phyloP scores from a whole-genome alignment of 37 sponge, comb jelly and placozoan species.

The Geodia barretti region DNA sequence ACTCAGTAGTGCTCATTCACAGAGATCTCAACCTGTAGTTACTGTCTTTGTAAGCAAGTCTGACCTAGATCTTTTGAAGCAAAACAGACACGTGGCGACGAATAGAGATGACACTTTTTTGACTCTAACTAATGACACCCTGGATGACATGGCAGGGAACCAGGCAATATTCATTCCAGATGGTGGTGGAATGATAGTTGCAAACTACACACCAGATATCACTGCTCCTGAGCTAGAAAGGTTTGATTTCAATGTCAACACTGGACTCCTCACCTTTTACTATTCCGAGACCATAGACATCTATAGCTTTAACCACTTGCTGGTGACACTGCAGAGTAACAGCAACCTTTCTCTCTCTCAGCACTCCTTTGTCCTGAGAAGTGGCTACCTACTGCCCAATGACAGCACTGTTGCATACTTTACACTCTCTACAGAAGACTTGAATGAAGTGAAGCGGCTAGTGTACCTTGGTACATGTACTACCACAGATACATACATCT shows the following conservation, averaged over 20 bases:
- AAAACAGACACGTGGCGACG: slow-evolving; percentile 63
- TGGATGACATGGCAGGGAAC: slow-evolving; percentile 74
- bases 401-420: slow-evolving; percentile 58
- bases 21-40: slow-evolving; percentile 30
- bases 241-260: slow-evolving; percentile 71
- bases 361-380: slow-evolving; percentile 45
- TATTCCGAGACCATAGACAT: slow-evolving; percentile 90
- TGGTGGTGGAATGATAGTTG: slow-evolving; percentile 23
- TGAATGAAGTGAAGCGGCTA: slow-evolving; percentile 86
- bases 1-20: slow-evolving; percentile 24
- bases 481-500: slow-evolving; percentile 61
- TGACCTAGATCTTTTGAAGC: slow-evolving; percentile 72
- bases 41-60: slow-evolving; percentile 45
- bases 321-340: slow-evolving; percentile 72
- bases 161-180: slow-evolving; percentile 36
- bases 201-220: slow-evolving; percentile 47
- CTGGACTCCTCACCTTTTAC: slow-evolving; percentile 62
- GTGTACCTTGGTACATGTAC: slow-evolving; percentile 67
- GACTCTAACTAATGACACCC: slow-evolving; percentile 31
- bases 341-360: slow-evolving; percentile 8
- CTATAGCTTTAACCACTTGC: slow-evolving; percentile 44
- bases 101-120: slow-evolving; percentile 54
- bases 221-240: slow-evolving; percentile 60
- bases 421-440: slow-evolving; percentile 51
- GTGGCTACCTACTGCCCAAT: slow-evolving; percentile 47